Conservation (phyloP, 2,888 invertebrate species). For the Melanophora roralis region DNA sequence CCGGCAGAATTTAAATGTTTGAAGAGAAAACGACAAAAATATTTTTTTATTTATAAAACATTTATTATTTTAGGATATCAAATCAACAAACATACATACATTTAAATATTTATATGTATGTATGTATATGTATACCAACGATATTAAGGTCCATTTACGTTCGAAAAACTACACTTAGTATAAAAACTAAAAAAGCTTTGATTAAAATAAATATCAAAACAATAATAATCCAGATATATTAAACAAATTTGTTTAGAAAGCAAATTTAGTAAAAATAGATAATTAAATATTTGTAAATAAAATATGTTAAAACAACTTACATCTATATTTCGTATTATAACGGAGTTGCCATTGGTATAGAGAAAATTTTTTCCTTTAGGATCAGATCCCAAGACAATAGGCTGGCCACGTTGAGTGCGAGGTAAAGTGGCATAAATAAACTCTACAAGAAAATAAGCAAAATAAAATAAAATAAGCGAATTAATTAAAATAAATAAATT, state of each 20-base stretch:
- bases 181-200: too few species aligned
- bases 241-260: not conserved
- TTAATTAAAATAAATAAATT: conserved; percentile 14
- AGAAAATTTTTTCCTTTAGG: conserved; percentile 98
- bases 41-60: too few species aligned
- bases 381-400: conserved; percentile 95
- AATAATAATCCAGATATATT: too few species aligned
- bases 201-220: too few species aligned
- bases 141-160: too few species aligned
- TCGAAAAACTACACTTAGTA: too few species aligned
- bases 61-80: too few species aligned
- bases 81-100: too few species aligned
- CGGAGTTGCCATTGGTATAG: conserved; percentile 98
- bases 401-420: conserved; percentile 94
- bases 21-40: too few species aligned
- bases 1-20: too few species aligned
- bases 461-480: conserved; percentile 59
- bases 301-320: conserved; percentile 77
- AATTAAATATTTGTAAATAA: conserved; percentile 47
- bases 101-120: too few species aligned
- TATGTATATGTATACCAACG: too few species aligned
- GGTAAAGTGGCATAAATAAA: conserved; percentile 95
- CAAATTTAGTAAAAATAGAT: conserved; percentile 48
- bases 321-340: conserved; percentile 97
- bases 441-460: conserved; percentile 79